Base-by-base conservation (phyloP, 2,113 vertebrate genomes). In the Boulengerochromis microlepis region DNA sequence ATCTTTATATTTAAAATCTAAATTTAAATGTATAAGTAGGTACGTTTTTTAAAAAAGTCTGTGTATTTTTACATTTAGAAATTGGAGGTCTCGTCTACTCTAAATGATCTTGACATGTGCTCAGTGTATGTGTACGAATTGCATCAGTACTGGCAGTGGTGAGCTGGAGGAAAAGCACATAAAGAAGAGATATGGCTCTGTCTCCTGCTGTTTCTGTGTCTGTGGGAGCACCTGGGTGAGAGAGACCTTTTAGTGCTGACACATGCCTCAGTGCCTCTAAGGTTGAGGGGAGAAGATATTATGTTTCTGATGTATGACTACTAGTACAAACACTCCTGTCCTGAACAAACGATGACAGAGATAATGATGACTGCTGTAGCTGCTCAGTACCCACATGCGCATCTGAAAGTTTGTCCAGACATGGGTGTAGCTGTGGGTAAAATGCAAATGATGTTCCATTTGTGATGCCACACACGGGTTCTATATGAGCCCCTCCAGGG, bases 231-330 rank as follows among this genome's bases (percentile, higher is more conserved):
- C 89, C 87, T 90, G 64, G 15, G 85, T 84, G 86, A 90, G 74
- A 78, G 76, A 92, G 92, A 90, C 92, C 90, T 94, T 93, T 95
- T 94, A 94, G 90, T 92, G 91, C 86, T 87, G 91, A 94, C 93
- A 95, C 93, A 93, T 89, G 94, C 90, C 92, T 88, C 80, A 89
- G 84, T 82, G 89, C 90, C 89, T 92, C 64, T 86, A 86, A 92
- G 85, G 91, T 88, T 83, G 85, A 81, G 82, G 45, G 74, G 26
- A 71, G 90, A 86, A 31, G 92, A 91, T 88, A 85, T 94, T 90
- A 87, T 88, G 88, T 87, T 89, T 89, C 86, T 90, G 90, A 91
- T 33, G 76, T 93, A 90, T 82, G 89, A 88, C 82, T 85, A 80
- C 90, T 42, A 81, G 89, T 86, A 90, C 91, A 92, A 93, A 94